Conservation (phyloP, 2,113 vertebrate species). For the Psephotus haematonotus region DNA sequence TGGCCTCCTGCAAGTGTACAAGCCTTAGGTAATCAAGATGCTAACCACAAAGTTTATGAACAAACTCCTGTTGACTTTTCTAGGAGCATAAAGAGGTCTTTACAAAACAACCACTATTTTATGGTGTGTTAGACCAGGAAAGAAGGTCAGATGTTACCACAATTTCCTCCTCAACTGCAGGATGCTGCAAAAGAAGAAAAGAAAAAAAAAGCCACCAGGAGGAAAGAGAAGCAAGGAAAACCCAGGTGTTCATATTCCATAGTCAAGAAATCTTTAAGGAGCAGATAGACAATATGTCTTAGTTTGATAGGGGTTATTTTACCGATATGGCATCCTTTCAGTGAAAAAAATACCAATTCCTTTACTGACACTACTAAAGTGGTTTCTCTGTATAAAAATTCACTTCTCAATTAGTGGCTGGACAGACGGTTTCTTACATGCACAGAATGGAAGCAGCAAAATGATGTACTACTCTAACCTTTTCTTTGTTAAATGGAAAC, state of each 20-base stretch:
- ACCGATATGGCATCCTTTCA: neutral
- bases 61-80: neutral
- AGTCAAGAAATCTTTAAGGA: neutral
- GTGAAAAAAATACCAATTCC: neutral
- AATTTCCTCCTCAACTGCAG: neutral
- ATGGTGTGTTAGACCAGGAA: neutral
- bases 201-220: neutral
- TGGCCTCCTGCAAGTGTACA: neutral
- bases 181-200: neutral
- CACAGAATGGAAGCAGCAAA: neutral
- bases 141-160: neutral
- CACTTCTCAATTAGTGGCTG: constrained; percentile 19
- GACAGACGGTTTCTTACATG: neutral
- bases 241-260: neutral
- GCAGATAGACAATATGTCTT: neutral
- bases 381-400: neutral
- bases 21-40: neutral
- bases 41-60: neutral
- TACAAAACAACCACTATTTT: neutral
- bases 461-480: constrained; percentile 64
- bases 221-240: neutral
- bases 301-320: neutral
- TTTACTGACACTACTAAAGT: neutral
- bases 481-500: constrained; percentile 59
- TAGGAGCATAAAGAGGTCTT: neutral